These are phyloP conservation scores for Drosophila seguyi DNA, from an alignment of 1,140 invertebrate species.

Conservation along the genomic window DNA sequence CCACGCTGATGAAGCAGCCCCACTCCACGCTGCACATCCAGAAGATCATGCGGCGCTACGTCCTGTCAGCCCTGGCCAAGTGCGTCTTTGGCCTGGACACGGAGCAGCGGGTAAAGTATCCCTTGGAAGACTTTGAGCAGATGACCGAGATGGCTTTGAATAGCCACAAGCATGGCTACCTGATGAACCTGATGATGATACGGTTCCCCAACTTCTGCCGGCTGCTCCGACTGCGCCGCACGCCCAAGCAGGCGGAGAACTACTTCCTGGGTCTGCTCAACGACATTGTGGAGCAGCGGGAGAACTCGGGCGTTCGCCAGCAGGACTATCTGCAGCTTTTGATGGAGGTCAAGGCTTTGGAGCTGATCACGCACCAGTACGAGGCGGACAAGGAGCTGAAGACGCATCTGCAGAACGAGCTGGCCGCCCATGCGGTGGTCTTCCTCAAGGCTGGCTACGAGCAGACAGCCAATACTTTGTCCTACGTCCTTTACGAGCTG, in stretches of 20 bases:
- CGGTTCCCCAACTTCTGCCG: conserved; percentile 73
- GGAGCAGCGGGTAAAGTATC: conserved; percentile 52
- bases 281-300: conserved; percentile 85
- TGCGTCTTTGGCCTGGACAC: conserved; percentile 71
- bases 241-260: conserved; percentile 68
- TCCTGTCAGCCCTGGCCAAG: conserved; percentile 62
- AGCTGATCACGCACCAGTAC: conserved; percentile 73
- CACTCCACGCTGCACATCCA: conserved; percentile 73
- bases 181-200: conserved; percentile 71
- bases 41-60: conserved; percentile 70
- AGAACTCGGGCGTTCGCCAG: conserved; percentile 81
- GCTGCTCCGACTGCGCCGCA: conserved; percentile 53
- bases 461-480: conserved; percentile 86
- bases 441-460: conserved; percentile 90
- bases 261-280: conserved; percentile 86
- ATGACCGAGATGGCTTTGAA: conserved; percentile 78
- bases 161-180: conserved; percentile 69
- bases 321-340: conserved; percentile 87
- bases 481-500: conserved; percentile 86
- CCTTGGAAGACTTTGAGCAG: conserved; percentile 68
- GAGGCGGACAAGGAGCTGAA: conserved; percentile 64
- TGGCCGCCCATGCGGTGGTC: conserved; percentile 87
- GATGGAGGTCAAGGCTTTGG: conserved; percentile 64
- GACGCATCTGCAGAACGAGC: conserved; percentile 66
- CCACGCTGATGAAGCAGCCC: conserved; percentile 60